Evolutionary conservation across 2,113 vertebrate species (phyloP), one percentile per base, ranked within the genome.

Genomic region (Serilophus lunatus): DNA sequence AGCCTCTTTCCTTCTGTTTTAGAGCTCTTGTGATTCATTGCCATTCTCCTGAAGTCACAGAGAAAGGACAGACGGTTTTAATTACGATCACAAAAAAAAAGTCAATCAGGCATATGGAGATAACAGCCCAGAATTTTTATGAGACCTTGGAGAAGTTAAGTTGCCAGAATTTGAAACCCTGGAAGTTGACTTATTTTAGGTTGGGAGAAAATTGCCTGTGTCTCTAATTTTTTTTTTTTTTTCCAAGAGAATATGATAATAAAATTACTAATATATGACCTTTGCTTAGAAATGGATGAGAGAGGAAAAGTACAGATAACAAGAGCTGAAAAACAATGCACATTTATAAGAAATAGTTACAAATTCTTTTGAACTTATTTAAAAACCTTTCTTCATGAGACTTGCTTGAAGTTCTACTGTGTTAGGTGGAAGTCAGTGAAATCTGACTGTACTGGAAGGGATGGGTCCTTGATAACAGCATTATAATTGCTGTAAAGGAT

Each of bases 71-170:
- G 94, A 91, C 70, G 22, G 88, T 95, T 97, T 97, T 96, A 96
- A 97, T 96, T 97, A 95, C 0, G 12, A 93, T 82, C 75, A 96
- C 91, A 82, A 94, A 90, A 90, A n/a, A 91, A 93, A 90, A 71
- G 56, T 70, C 90, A 91, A 95, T 96, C 93, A 75, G 83, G 92
- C 94, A 91, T 95, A 94, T 66, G 86, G 92, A 95, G 97, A 95
- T 96, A 97, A 95, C 78, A 94, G 95, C 66, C 59, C 69, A 95
- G 95, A 95, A 91, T 95, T 97, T 97, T 96, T 96, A 96, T 35
- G 71, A 97, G 95, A 92, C 87, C 90, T 94, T 93, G 59, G 90
- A 97, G 95, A 90, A 96, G 84, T 10, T 92, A 72, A 36, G 77
- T 94, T 96, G 91, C 90, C 95, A 93, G 92, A 72, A 93, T 94